Conservation (phyloP, 2,113 vertebrate species). For the Trematocara stigmaticum region DNA sequence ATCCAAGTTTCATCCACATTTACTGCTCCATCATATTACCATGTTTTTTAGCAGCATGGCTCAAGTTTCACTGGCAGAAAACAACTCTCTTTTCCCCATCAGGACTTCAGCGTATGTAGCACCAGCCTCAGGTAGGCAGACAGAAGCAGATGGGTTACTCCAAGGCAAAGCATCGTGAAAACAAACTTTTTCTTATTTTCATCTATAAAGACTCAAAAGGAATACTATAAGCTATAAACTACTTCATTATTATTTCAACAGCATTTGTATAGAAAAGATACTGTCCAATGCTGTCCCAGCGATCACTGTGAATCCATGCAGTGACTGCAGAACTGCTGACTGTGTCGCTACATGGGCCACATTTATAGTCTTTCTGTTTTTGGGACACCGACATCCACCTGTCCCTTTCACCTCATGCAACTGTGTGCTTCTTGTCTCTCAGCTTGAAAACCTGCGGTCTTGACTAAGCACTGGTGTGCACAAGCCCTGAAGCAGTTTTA, state of each 20-base stretch:
- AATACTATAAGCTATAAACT: neutral
- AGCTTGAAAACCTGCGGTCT: neutral
- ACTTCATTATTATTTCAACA: neutral
- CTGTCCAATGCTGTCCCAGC: neutral
- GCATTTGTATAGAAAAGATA: neutral
- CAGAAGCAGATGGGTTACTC: neutral
- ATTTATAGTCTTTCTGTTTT: neutral
- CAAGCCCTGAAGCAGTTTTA: neutral
- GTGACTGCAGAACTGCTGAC: neutral
- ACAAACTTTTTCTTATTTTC: neutral
- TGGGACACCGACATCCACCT: neutral
- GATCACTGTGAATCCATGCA: neutral
- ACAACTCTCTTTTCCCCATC: neutral
- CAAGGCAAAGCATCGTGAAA: neutral
- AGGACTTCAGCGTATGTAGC: neutral
- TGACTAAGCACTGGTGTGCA: neutral
- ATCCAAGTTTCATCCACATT: neutral
- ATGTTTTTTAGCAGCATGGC: neutral
- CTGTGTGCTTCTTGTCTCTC: neutral
- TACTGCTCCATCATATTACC: neutral
- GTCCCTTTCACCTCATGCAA: neutral
- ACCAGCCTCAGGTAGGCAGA: neutral
- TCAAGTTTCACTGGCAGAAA: neutral
- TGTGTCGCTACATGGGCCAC: neutral
- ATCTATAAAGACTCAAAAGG: neutral